A percentile compares a stretch with the other conserved stretches of the same genome.
Evolutionary conservation across 2,888 invertebrate species (phyloP).

Genomic region (Thereva unica): DNA sequence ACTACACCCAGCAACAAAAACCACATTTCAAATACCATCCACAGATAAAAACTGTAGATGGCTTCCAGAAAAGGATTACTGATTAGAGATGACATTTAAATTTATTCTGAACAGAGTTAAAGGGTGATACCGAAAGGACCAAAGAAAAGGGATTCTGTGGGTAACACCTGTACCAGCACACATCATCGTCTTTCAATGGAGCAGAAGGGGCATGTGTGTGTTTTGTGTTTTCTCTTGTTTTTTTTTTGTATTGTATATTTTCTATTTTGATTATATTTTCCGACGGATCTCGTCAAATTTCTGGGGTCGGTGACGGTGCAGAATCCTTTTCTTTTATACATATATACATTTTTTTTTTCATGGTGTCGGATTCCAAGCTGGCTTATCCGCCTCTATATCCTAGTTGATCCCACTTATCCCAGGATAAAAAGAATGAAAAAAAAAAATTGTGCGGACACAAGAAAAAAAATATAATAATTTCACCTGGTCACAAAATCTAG

Average conservation of each 20-base stretch:
- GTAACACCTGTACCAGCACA: conserved; percentile 9
- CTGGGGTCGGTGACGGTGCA: conserved; percentile 27
- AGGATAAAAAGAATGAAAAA: conserved; percentile 2
- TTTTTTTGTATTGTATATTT: not conserved
- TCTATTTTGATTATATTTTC: not conserved
- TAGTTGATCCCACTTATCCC: not conserved
- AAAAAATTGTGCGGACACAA: too few species aligned
- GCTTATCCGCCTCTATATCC: not conserved
- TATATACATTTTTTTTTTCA: not conserved
- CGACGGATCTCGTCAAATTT: conserved; percentile 22
- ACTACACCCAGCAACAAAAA: too few species aligned
- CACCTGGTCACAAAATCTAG: conserved; percentile 17
- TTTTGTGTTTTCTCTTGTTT: too few species aligned
- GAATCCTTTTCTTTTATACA: conserved; percentile 11
- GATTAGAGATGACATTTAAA: conserved; percentile 34
- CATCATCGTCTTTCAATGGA: not conserved
- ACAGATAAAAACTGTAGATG: conserved; percentile 10
- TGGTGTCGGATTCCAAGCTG: not conserved
- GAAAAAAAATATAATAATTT: conserved; percentile 1
- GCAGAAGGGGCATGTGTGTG: too few species aligned
- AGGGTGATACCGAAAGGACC: not conserved
- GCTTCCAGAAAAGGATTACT: conserved; percentile 17
- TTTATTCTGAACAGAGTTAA: conserved; percentile 1
- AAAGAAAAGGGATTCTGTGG: not conserved
- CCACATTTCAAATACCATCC: too few species aligned